Percentiles rank a stretch among this genome's conserved stretches.
Conservation (phyloP, 2,113 vertebrate genomes). For the Sciurus niger region DNA sequence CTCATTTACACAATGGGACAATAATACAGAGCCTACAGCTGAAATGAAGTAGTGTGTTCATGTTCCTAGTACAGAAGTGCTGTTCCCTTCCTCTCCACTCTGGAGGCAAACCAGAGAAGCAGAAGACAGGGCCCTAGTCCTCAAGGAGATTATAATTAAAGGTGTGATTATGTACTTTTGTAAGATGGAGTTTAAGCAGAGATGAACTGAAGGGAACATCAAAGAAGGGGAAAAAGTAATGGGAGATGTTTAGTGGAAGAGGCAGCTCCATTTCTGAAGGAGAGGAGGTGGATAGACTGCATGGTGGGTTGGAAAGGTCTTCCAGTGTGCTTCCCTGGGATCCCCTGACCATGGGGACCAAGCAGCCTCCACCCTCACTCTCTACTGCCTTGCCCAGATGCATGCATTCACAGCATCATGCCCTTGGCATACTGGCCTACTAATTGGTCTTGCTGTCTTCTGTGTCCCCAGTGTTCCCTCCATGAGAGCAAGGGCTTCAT, state of each 20-base stretch:
- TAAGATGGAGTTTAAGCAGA: neutral
- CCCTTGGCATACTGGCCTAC: rapidly evolving
- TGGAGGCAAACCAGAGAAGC: neutral
- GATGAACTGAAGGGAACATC: neutral
- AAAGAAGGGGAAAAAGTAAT: too few species aligned
- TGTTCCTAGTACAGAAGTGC: neutral
- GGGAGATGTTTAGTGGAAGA: neutral
- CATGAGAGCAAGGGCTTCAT: neutral
- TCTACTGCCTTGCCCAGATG: neutral
- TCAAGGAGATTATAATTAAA: neutral
- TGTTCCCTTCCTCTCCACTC: neutral
- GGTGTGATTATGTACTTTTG: neutral
- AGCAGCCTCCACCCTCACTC: neutral
- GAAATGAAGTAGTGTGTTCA: neutral
- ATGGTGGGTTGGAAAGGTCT: neutral
- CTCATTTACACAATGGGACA: neutral
- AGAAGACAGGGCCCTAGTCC: neutral
- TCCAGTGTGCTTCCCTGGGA: neutral
- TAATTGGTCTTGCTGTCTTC: neutral
- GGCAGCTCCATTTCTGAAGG: neutral
- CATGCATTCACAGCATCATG: neutral
- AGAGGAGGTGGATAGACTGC: neutral
- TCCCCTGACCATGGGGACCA: neutral
- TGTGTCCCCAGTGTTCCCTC: neutral
- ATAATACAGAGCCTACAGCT: neutral